A percentile compares a stretch with the other conserved stretches of the same genome.
Conservation (phyloP, 2,113 vertebrate species). For the Papio anubis region DNA sequence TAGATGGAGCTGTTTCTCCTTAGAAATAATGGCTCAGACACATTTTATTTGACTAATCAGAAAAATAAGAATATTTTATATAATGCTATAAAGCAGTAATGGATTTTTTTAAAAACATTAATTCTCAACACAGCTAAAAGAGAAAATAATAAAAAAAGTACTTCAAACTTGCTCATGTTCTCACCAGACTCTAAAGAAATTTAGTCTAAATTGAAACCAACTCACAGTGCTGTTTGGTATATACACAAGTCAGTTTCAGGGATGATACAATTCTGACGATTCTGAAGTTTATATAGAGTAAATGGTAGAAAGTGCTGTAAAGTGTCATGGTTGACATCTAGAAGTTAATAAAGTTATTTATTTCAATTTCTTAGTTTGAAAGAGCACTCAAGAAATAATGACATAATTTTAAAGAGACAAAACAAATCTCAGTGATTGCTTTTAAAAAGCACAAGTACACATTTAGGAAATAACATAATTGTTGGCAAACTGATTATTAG, state of each 20-base stretch:
- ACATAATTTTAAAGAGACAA: not conserved
- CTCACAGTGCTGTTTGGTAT: not conserved
- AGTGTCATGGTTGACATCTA: not conserved
- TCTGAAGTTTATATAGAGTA: not conserved
- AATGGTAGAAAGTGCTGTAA: not conserved
- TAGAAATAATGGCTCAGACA: not conserved
- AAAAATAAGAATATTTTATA: conserved; percentile 24
- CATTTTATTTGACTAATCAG: not conserved
- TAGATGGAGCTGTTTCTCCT: conserved; percentile 63
- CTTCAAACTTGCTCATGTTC: conserved; percentile 3
- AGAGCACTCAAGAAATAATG: not conserved
- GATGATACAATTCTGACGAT: not conserved
- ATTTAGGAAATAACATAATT: not conserved
- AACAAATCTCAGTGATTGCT: not conserved
- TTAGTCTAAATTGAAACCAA: not conserved
- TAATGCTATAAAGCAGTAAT: not conserved
- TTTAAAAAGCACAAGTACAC: not conserved
- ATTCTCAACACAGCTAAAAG: conserved; percentile 12
- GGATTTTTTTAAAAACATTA: not conserved
- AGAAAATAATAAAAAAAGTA: not conserved
- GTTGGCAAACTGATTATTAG: not conserved
- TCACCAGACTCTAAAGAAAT: conserved; percentile 2
- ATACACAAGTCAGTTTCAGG: not conserved
- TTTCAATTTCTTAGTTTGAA: not conserved
- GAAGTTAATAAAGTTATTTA: not conserved